Percentiles rank a stretch among this genome's conserved stretches.
Evolutionary conservation across 2,888 invertebrate species (phyloP).

Genomic region (Neoaliturus tenellus): DNA sequence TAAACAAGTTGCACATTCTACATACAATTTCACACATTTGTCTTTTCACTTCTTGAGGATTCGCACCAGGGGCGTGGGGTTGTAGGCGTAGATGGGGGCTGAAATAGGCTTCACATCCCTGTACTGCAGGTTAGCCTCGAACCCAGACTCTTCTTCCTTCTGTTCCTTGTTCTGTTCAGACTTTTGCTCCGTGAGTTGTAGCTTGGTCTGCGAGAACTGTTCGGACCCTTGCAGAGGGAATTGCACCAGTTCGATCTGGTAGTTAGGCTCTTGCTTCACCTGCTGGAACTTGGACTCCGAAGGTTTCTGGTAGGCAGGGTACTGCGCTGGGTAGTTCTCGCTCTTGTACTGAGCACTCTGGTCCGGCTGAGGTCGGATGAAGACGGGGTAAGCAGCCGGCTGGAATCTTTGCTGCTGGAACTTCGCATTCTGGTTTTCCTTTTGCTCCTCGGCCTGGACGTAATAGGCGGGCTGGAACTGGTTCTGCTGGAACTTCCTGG

Average conservation of each 20-base stretch:
- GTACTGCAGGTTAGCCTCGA: constrained; percentile 34
- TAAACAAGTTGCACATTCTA: background rate
- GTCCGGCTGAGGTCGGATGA: background rate
- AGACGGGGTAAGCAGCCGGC: constrained; percentile 22
- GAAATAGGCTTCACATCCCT: constrained; percentile 38
- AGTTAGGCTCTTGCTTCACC: background rate
- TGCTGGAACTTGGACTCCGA: background rate
- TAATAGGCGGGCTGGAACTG: background rate
- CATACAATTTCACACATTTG: background rate
- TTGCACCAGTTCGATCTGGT: background rate
- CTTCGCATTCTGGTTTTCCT: no score
- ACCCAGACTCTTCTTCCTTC: constrained; percentile 3
- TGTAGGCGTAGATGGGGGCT: constrained; percentile 36
- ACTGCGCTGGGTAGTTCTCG: background rate
- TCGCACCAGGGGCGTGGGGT: constrained; percentile 23
- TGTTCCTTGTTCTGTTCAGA: background rate
- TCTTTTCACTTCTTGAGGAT: constrained; percentile 22
- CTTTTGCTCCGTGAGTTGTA: background rate
- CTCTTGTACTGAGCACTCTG: background rate
- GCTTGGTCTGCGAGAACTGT: constrained; percentile 38
- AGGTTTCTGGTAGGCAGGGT: constrained; percentile 19
- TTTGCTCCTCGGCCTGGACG: background rate
- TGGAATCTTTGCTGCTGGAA: constrained; percentile 1
- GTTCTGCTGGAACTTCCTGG: background rate
- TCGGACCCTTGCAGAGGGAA: constrained; percentile 10